phyloP scores from a whole-genome alignment of 2,888 invertebrate species.

The Encarsia formosa region DNA sequence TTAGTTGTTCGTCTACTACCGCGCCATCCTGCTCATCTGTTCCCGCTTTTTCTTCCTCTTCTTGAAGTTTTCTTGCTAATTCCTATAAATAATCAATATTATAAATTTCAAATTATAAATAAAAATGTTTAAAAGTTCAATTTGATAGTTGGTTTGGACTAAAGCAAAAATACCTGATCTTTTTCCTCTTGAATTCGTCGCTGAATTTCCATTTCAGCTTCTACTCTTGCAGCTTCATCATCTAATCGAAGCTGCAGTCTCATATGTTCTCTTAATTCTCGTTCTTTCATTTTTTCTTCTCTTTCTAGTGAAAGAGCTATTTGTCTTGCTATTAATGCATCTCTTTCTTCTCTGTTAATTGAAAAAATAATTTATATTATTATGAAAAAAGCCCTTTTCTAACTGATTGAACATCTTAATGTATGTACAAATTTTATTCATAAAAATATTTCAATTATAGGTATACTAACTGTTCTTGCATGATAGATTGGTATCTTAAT shows the following conservation, averaged over 20 bases:
- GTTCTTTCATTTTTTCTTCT: slow-evolving; percentile 55
- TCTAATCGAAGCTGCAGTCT: slow-evolving; percentile 46
- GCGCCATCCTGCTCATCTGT: slow-evolving; percentile 54
- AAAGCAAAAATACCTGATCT: slow-evolving; percentile 68
- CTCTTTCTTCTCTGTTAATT: slow-evolving; percentile 61
- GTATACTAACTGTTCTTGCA: slow-evolving; percentile 62
- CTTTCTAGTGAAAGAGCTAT: slow-evolving; percentile 64
- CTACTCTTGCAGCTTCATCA: slow-evolving; percentile 44
- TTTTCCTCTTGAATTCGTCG: slow-evolving; percentile 66
- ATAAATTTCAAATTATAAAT: background rate
- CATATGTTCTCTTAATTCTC: slow-evolving; percentile 55
- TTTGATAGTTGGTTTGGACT: too few species aligned
- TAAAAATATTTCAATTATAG: background rate
- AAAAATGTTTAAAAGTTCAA: too few species aligned
- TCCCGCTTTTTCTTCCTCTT: slow-evolving; percentile 65
- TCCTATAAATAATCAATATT: slow-evolving; percentile 51
- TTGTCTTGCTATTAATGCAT: slow-evolving; percentile 63
- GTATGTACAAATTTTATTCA: background rate
- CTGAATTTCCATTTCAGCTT: slow-evolving; percentile 54
- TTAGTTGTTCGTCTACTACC: slow-evolving; percentile 38
- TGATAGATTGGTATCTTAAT: slow-evolving; percentile 57
- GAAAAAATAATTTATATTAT: background rate
- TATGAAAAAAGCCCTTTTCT: too few species aligned
- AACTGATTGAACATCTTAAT: too few species aligned
- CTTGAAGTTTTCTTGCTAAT: slow-evolving; percentile 70